Base-by-base conservation (phyloP, 1,140 invertebrate species). In the Drosophila albomicans region DNA sequence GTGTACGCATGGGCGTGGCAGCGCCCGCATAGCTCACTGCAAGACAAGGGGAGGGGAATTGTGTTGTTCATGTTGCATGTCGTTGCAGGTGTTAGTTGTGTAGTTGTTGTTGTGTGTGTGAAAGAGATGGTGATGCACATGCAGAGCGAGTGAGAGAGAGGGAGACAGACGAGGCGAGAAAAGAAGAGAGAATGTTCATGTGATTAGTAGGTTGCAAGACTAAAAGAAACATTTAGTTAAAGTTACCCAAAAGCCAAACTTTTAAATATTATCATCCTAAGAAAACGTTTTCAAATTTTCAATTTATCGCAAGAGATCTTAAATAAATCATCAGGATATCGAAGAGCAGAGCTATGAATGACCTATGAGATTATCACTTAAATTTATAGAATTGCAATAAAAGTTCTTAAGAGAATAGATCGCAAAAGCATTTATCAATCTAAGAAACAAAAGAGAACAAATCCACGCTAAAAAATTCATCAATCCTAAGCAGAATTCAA, bases 1-100 rank as follows among this genome's bases (percentile, higher is more conserved):
- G 59, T 2, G 41, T 11, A 1, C 82, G 79, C 35, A 87, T 70
- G 43, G 76, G 49, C 10, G 43, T 5, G 1, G 45, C 64, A 11
- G 30, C 51, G 28, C 77, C 75, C 1, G 64, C 85, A 64, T 81
- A 87, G 54, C 70, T 88, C 84, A 88, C 85, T 89, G 84, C 49
- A 84, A 84, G 61, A 71, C 5, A 66, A 64, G 64, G 62, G 43
- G 20, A 41, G 52, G 54, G 51, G 10, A 25, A n/a, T 52, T 25
- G 49, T 51, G 11, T 2, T 46, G 11, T 2, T 46, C 28, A 13
- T 72, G 35, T 38, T 3, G 35, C 35, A 38, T 57, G 28, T 41
- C 25, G 51, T 72, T 25, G 20, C 16, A 15, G 11, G 41, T 70
- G 28, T 71, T 56, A 2, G 7, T 35, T 71, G 35, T 51, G 43